Base-by-base conservation (phyloP, 2,797 vertebrate genomes). In the Urosaurus nigricauda region DNA sequence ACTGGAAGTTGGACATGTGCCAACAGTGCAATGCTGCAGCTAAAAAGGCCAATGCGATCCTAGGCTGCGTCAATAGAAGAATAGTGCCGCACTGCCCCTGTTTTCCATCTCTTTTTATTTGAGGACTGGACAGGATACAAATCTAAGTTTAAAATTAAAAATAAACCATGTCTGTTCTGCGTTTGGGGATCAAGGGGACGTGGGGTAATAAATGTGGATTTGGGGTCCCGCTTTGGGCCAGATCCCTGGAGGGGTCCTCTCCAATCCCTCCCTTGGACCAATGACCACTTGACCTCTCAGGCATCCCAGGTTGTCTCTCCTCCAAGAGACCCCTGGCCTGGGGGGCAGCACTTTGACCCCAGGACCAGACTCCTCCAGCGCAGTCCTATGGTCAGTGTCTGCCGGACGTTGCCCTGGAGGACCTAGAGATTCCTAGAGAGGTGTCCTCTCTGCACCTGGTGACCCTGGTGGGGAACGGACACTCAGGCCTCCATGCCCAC, bases 251-350 rank as follows among this genome's bases (percentile, higher is more conserved):
- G 24, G 47, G 73, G 35, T 35, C 21, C 24, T 19, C 89, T 68
- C 56, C 89, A 70, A 93, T 90, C 87, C 37, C 63, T 70, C 75
- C 77, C 80, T 91, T 86, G 83, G 24, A 9, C 47, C 47, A 9
- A 51, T 7, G 47, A 73, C n/a, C 9, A 2, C 68, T 26, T 13
- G 43, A 79, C 5, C 32, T n/a, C 16, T 43, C 24, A 43, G 12
- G 21, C 12, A 12, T 47, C 24, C 26, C 24, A 26, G 14, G 43
- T n/a, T n/a, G 3, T 8, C 40, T 32, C 32, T 29, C 40, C 74
- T 32, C 77, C 77, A 32, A 13, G 3, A 56, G 53, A 1, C 65
- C 29, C 65, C 6, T 32, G 24, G 7, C 63, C 26, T 9, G 29
- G 26, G 4, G 4, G 9, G 29, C 65, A 29, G 26, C 29, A 9